phyloP scores from a whole-genome alignment of 2,113 vertebrate species.

The Perognathus longimembris region DNA sequence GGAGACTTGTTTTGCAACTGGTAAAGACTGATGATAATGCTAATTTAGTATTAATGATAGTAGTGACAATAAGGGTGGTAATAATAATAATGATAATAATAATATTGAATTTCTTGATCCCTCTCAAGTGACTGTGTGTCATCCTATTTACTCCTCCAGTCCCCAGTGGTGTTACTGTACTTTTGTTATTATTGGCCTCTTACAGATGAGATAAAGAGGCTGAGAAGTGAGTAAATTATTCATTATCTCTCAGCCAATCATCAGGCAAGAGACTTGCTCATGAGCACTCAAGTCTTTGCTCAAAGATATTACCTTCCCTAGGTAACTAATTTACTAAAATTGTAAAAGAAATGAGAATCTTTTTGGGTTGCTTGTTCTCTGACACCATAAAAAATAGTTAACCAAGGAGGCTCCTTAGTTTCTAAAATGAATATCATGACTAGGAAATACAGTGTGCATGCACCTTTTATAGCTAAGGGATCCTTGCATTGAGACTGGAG shows the following conservation, averaged over 20 bases:
- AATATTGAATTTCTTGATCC: background rate
- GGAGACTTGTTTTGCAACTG: background rate
- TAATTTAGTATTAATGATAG: background rate
- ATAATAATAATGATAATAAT: background rate
- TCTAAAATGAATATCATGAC: constrained; percentile 8
- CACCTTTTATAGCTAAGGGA: constrained; percentile 7
- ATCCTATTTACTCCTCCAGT: background rate
- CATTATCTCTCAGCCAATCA: background rate
- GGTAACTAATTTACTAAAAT: background rate
- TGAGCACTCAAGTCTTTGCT: background rate
- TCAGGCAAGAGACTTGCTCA: background rate
- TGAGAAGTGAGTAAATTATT: background rate
- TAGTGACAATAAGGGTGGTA: background rate
- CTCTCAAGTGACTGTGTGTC: background rate
- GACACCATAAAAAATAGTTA: background rate
- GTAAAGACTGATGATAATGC: background rate
- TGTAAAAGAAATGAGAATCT: background rate
- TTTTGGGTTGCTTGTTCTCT: background rate
- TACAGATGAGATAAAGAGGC: constrained; percentile 1
- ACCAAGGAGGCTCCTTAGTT: background rate
- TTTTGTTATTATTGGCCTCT: background rate
- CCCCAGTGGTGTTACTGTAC: background rate
- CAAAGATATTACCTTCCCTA: background rate
- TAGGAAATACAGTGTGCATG: background rate
- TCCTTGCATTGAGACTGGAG: constrained; percentile 16